A percentile compares a stretch with the other conserved stretches of the same genome.
These are phyloP conservation scores for Brachyptera putata DNA, from an alignment of 2,888 invertebrate genomes.

Conservation along the genomic window DNA sequence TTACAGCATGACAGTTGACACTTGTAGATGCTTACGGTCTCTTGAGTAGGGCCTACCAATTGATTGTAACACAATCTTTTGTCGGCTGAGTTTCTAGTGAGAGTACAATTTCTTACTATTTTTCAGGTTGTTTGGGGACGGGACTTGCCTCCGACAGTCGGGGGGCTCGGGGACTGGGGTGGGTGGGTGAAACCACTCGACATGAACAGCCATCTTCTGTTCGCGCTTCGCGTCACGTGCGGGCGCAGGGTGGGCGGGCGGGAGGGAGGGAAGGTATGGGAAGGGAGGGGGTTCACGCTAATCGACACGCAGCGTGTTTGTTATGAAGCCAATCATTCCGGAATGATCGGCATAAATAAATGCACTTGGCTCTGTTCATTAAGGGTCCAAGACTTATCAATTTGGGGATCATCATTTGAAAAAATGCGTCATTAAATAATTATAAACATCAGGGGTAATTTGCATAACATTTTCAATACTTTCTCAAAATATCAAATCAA, in stretches of 20 bases:
- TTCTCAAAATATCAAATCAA: not conserved
- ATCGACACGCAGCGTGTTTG: not conserved
- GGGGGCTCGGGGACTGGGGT: conserved; percentile 47
- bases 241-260: conserved; percentile 27
- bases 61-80: not conserved
- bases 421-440: not conserved
- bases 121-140: conserved; percentile 31
- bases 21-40: no score
- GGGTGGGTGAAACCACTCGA: conserved; percentile 49
- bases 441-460: conserved; percentile 8
- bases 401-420: not conserved
- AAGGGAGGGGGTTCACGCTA: conserved; percentile 26
- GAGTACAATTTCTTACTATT: no score
- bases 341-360: not conserved
- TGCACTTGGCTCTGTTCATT: conserved; percentile 4
- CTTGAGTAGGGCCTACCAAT: no score
- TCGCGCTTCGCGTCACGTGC: conserved; percentile 16
- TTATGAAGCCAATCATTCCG: not conserved
- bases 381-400: not conserved
- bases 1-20: no score
- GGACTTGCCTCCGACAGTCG: conserved; percentile 24
- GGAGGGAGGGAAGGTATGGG: conserved; percentile 31
- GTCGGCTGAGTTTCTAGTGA: no score
- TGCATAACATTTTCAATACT: not conserved
- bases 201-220: conserved; percentile 23